Base-by-base conservation (phyloP, 2,113 vertebrate genomes). In the Embiotoca jacksoni region DNA sequence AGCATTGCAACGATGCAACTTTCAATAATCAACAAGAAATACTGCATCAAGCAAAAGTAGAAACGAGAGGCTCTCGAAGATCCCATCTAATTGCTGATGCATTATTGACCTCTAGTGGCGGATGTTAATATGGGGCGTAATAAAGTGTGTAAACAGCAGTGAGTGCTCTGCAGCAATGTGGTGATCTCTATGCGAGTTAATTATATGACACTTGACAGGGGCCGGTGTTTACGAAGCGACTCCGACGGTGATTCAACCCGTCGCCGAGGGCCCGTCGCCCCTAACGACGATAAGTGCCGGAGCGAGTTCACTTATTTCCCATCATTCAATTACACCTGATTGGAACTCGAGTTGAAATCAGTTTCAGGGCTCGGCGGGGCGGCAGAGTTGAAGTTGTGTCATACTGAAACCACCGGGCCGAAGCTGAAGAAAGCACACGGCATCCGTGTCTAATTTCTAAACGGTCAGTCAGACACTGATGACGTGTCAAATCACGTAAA, bases 41-140 rank as follows among this genome's bases (percentile, higher is more conserved):
- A 60, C 55, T 70, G 11, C 37, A 72, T 59, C 30, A 78, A 15
- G 13, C 66, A 49, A 31, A 37, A 47, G 15, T 41, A 1, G 44
- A 39, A 37, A 32, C 9, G 3, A 33, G 5, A 16, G 33, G 15
- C 8, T 31, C 67, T 33, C 44, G 1, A 44, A 23, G 53, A 30
- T 1, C 5, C 14, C n/a, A 14, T 55, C 5, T 36, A 52, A 77
- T 81, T 78, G 59, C 57, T 85, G 77, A 63, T 85, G 75, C 75
- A 83, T 90, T 74, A 92, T 88, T 93, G 92, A 83, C 91, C 91
- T 92, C 92, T 93, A 85, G 91, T 87, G 92, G 90, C 47, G 3
- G 55, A 16, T 0, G 0, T 9, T 37, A 10, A 49, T 37, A 65
- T 15, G 15, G 53, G 23, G 73, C 9, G 39, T 61, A 72, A 76